phyloP scores from a whole-genome alignment of 1,140 invertebrate species.

The Carposina sasakii region DNA sequence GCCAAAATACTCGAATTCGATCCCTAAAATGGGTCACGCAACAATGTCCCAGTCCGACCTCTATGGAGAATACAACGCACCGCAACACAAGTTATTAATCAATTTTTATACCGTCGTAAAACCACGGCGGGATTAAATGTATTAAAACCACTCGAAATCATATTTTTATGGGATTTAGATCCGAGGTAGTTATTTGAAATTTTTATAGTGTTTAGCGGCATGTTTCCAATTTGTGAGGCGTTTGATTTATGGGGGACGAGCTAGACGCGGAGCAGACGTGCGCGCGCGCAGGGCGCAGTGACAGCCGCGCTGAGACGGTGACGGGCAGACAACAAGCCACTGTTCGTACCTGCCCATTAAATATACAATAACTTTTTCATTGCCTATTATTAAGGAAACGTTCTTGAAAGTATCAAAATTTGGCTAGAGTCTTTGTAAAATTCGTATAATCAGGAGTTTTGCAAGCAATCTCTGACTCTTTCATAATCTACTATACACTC shows the following conservation, averaged over 20 bases:
- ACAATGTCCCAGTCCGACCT: constrained; percentile 37
- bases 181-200: constrained; percentile 50
- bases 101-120: constrained; percentile 65
- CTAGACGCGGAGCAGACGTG: constrained; percentile 50
- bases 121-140: constrained; percentile 56
- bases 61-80: constrained; percentile 21
- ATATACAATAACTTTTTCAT: no score
- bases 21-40: constrained; percentile 54
- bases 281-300: no score
- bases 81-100: constrained; percentile 55
- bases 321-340: no score
- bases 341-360: no score
- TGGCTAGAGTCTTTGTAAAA: no score
- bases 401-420: no score
- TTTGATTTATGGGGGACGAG: constrained; percentile 44
- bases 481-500: no score
- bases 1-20: constrained; percentile 51
- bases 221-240: constrained; percentile 51
- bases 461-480: no score
- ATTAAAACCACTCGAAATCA: constrained; percentile 59
- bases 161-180: constrained; percentile 67
- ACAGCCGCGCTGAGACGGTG: no score
- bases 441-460: no score
- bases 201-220: constrained; percentile 53
- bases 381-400: no score